These are phyloP conservation scores for Sciurus carolinensis DNA, from an alignment of 2,797 vertebrate genomes.

Conservation along the genomic window DNA sequence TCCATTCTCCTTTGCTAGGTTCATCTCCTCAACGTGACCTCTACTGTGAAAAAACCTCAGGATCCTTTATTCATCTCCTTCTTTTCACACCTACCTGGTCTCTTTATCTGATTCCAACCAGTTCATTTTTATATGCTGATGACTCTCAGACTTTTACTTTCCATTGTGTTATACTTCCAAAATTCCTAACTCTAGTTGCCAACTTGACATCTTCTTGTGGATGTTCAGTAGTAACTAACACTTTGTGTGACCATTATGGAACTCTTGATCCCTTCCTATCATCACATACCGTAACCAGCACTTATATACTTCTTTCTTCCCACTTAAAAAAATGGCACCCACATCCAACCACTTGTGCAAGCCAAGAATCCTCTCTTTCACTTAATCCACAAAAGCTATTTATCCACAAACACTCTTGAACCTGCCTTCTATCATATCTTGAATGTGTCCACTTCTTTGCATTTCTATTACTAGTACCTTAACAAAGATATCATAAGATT, in stretches of 20 bases:
- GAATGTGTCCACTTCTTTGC: neutral
- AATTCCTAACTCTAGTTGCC: neutral
- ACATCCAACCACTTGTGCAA: neutral
- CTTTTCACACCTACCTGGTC: neutral
- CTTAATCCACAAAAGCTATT: neutral
- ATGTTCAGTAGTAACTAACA: neutral
- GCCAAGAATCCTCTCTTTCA: neutral
- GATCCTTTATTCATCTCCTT: neutral
- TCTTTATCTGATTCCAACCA: neutral
- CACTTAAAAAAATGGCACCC: constrained; percentile 26
- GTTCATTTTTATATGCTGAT: neutral
- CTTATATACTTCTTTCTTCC: neutral
- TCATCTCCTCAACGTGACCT: neutral
- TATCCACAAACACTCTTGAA: neutral
- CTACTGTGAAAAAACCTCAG: neutral
- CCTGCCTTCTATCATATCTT: neutral
- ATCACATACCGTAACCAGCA: no score
- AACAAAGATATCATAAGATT: neutral
- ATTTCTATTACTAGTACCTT: neutral
- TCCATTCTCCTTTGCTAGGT: neutral
- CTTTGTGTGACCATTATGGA: neutral
- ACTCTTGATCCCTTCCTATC: neutral
- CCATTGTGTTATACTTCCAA: neutral
- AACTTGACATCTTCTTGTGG: neutral
- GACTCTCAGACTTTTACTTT: neutral